Base-by-base conservation (phyloP, 2,888 invertebrate genomes). In the Lampropteryx suffumata region DNA sequence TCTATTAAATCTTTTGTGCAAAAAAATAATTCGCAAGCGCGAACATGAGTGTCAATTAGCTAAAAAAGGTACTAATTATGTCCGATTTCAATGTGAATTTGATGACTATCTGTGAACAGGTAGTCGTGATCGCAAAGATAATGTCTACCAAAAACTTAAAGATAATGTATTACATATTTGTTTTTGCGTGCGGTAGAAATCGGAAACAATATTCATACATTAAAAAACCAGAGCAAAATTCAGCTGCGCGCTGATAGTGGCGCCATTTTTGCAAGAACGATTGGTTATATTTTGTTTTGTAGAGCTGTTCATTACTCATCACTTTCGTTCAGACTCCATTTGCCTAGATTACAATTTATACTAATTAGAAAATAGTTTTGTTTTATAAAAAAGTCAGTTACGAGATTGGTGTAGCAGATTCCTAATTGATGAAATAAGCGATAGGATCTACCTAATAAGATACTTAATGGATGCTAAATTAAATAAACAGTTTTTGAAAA, bases 281-380 rank as follows among this genome's bases (percentile, higher is more conserved):
- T 1, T 33, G 44, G 32, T 1, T 14, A 44, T 35, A 41, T 48
- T 12, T 14, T 46, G 43, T 48, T 17, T 37, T 37, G 49, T 40
- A 48, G 35, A 45, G 30, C 34, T 29, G 41, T 34, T 32, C 32
- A 32, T 35, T 43, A 24, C n/a, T 54, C 44, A 68, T 78, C 75
- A 81, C 84, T 85, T 85, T 84, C 84, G 66, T 78, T 67, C 55
- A 67, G 21, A 33, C 21, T 67, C 72, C 67, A 78, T 81, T 78
- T 77, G 65, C 65, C 72, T 73, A 74, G 77, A 80, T 79, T 82
- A 78, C 68, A 65, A 69, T 75, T 71, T 70, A 17, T 14, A 10
- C 14, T 26, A 70, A 73, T 74, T 70, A 69, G 61, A 59, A 61
- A 45, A 61, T 37, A 40, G 54, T 67, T 66, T 67, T 61, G 55